Base-by-base conservation (phyloP, 1,140 invertebrate species). In the Pteromalus puparum region DNA sequence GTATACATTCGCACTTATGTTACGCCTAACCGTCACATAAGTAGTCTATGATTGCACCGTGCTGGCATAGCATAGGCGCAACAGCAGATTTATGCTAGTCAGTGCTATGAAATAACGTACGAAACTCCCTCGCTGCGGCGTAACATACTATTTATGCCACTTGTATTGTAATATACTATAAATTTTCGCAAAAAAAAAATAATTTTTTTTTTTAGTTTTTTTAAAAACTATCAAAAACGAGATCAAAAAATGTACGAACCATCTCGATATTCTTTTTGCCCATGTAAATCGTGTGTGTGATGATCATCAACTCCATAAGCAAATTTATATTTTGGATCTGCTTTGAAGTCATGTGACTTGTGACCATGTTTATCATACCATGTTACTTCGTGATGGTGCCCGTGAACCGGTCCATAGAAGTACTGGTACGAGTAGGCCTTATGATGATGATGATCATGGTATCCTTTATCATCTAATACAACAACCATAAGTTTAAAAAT, bases 201-300 rank as follows among this genome's bases (percentile, higher is more conserved):
- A n/a, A n/a, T n/a, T n/a, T n/a, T n/a, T n/a, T n/a, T n/a, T n/a
- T n/a, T n/a, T n/a, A n/a, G n/a, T n/a, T n/a, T n/a, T 34, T 34
- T 34, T 6, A 6, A 34, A 30, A 6, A 5, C 6, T 34, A 4
- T 34, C 6, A 34, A 34, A 34, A 68, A 73, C 15, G 13, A 7
- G 34, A 73, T 73, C 18, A 74, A 34, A 74, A 12, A 42, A 42
- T n/a, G 18, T 76, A 26, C 61, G 7, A 21, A 81, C 90, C 90
- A 30, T 92, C 90, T 10, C 91, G 88, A 67, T 91, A 86, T 75
- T 92, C 90, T 26, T 88, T 87, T 28, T 91, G 90, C 12, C 88
- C 89, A n/a, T 93, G 90, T 65, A 87, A 77, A 68, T 93, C 90
- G 12, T 90, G 90, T 21, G 90, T 92, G 79, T 92, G 90, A 82